Conservation (phyloP, 1,140 invertebrate species). For the Drosophila leontia region DNA sequence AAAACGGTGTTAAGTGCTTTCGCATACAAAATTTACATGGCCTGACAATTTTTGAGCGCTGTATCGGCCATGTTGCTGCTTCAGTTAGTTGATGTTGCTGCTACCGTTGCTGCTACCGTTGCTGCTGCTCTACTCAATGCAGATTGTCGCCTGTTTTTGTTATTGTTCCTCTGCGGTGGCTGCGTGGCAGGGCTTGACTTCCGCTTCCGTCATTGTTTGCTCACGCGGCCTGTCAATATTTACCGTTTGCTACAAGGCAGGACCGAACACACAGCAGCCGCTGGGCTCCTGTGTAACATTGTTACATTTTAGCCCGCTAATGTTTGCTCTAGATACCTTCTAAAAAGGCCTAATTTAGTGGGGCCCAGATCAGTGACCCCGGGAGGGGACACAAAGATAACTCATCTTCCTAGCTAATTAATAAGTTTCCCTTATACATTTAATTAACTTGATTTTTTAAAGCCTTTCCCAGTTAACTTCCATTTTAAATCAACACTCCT, state of each 20-base stretch:
- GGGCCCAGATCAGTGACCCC: constrained; percentile 28
- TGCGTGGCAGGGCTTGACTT: constrained; percentile 76
- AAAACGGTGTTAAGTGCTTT: constrained; percentile 82
- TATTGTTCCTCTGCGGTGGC: constrained; percentile 68
- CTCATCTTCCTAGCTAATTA: background rate
- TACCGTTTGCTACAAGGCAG: constrained; percentile 70
- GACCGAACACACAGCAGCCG: constrained; percentile 14
- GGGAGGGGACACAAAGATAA: background rate
- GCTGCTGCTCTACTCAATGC: constrained; percentile 44
- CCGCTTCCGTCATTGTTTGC: constrained; percentile 69
- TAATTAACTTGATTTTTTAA: too few species aligned
- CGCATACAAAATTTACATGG: constrained; percentile 83
- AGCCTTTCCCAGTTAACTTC: too few species aligned
- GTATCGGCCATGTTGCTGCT: constrained; percentile 62
- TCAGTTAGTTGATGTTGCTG: constrained; percentile 41
- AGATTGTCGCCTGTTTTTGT: constrained; percentile 48
- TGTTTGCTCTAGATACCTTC: constrained; percentile 38
- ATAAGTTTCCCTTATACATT: background rate
- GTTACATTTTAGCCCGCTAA: constrained; percentile 31
- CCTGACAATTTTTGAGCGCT: constrained; percentile 75
- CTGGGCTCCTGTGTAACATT: constrained; percentile 42
- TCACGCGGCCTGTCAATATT: constrained; percentile 77
- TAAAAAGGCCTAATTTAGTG: constrained; percentile 15
- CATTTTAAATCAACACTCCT: background rate
- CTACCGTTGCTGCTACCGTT: too few species aligned